These are phyloP conservation scores for Silurus asotus DNA, from an alignment of 2,113 vertebrate genomes.

Conservation along the genomic window DNA sequence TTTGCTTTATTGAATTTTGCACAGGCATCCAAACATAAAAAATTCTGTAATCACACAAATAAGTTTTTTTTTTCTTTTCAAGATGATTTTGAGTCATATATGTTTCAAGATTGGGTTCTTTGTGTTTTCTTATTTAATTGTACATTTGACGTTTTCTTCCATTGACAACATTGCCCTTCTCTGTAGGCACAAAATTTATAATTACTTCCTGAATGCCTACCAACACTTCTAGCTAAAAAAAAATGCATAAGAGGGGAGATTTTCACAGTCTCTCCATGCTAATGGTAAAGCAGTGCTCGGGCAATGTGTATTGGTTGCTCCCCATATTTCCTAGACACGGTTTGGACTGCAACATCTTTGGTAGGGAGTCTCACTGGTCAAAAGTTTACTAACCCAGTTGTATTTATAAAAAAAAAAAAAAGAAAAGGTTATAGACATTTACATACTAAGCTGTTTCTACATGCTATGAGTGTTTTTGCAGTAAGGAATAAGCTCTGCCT, in stretches of 20 bases:
- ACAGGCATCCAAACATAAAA: background rate
- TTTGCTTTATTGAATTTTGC: background rate
- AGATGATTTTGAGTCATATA: background rate
- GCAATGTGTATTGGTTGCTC: slow-evolving; percentile 62
- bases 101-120: background rate
- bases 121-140: slow-evolving; percentile 52
- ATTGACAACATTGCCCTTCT: slow-evolving; percentile 77
- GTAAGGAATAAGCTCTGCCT: background rate
- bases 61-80: slow-evolving; percentile 22
- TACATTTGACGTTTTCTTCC: slow-evolving; percentile 40
- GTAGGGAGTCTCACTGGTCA: slow-evolving; percentile 78
- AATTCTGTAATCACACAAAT: background rate
- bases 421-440: background rate
- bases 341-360: slow-evolving; percentile 60
- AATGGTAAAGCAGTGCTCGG: slow-evolving; percentile 90
- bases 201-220: slow-evolving; percentile 98
- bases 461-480: background rate
- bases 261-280: slow-evolving; percentile 94
- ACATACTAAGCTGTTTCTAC: background rate
- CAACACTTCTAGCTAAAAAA: slow-evolving; percentile 95
- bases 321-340: slow-evolving; percentile 69
- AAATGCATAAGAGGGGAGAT: slow-evolving; percentile 93
- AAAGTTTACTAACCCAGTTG: slow-evolving; percentile 1
- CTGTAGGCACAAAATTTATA: slow-evolving; percentile 98
- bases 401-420: no score